These are phyloP conservation scores for Aleiodes alternator DNA, from an alignment of 2,888 invertebrate species.

Conservation along the genomic window DNA sequence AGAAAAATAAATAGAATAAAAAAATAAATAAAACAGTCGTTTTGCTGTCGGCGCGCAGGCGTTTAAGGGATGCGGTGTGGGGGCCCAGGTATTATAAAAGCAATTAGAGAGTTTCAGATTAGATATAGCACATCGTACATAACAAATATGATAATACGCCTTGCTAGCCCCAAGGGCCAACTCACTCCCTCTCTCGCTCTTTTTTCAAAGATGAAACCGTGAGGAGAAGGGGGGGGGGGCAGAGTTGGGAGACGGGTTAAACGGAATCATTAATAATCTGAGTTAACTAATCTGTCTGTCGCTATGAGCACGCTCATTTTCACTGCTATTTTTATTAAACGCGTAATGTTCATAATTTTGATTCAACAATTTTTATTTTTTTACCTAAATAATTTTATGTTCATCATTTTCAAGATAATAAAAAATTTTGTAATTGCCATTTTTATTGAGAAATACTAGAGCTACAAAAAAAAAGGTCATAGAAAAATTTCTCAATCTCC, in stretches of 20 bases:
- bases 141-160: constrained; percentile 74
- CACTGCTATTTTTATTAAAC: constrained; percentile 66
- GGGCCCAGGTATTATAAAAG: constrained; percentile 70
- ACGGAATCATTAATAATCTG: constrained; percentile 81
- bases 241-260: constrained; percentile 78
- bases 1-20: constrained; percentile 14
- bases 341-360: constrained; percentile 50
- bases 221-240: constrained; percentile 49
- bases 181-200: constrained; percentile 36
- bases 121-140: constrained; percentile 74
- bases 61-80: constrained; percentile 52
- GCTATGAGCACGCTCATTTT: constrained; percentile 68
- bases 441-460: too few relatives aligned
- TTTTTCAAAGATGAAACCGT: constrained; percentile 34
- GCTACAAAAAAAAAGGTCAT: too few relatives aligned
- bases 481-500: too few relatives aligned
- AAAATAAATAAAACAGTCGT: constrained; percentile 25
- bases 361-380: constrained; percentile 14
- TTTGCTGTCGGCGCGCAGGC: constrained; percentile 45
- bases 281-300: constrained; percentile 81
- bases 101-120: constrained; percentile 73
- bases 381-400: not conserved
- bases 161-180: constrained; percentile 62
- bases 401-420: not conserved
- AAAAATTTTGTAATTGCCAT: not conserved